These are phyloP conservation scores for Noctilio leporinus DNA, from an alignment of 2,113 vertebrate species.

Conservation along the genomic window DNA sequence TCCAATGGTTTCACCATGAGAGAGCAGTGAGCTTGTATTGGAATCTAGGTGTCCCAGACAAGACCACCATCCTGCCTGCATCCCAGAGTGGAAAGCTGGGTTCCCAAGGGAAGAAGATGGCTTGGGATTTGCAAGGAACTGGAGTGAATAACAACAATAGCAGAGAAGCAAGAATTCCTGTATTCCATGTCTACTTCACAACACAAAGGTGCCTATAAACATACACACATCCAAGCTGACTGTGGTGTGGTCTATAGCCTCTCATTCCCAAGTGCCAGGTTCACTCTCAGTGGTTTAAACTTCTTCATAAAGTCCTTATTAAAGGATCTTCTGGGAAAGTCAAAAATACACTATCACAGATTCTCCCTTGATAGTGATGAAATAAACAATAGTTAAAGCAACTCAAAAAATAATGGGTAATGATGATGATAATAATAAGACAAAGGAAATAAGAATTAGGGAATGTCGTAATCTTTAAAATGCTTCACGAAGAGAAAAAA, in stretches of 20 bases:
- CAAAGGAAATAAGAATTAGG: neutral
- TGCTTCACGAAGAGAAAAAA: neutral
- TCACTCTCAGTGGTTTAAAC: neutral
- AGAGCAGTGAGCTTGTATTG: neutral
- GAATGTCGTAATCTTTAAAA: neutral
- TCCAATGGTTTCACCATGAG: neutral
- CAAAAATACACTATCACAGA: neutral
- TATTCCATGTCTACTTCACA: neutral
- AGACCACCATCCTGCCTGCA: neutral
- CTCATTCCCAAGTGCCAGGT: neutral
- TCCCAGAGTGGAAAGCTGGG: neutral
- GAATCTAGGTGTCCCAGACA: neutral
- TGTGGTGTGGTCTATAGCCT: neutral
- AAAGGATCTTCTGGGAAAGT: neutral
- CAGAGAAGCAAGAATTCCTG: neutral
- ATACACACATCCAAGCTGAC: neutral
- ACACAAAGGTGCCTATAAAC: neutral
- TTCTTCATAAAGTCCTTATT: neutral
- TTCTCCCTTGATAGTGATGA: neutral
- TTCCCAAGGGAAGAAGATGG: neutral
- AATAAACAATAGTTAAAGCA: neutral
- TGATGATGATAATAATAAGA: neutral
- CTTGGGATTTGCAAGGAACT: neutral
- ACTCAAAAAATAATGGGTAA: neutral
- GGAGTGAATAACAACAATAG: neutral